These are phyloP conservation scores for Denticeps clupeoides DNA, from an alignment of 2,797 vertebrate species.

Conservation along the genomic window DNA sequence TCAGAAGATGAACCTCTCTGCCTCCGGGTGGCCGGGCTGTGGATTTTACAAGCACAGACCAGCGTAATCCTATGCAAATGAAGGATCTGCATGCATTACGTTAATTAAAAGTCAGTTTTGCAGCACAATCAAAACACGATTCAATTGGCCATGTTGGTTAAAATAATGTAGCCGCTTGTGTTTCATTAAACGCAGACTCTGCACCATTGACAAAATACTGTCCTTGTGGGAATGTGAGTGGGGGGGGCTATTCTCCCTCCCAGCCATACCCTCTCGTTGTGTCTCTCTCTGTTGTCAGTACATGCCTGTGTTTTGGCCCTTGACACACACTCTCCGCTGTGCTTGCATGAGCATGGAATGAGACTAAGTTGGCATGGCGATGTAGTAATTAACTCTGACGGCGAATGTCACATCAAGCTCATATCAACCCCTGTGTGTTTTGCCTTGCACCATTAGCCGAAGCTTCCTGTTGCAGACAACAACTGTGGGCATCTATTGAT, in stretches of 20 bases:
- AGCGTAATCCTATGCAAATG: too few species aligned
- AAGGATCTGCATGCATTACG: too few species aligned
- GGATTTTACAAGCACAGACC: too few species aligned
- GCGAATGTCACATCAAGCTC: slow-evolving; percentile 30
- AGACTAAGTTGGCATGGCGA: slow-evolving; percentile 22
- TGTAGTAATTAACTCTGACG: slow-evolving; percentile 29
- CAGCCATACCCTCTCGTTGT: neutral
- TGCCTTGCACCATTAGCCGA: slow-evolving; percentile 14
- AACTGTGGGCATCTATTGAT: slow-evolving; percentile 13
- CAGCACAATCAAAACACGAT: too few species aligned
- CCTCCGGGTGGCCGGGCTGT: too few species aligned
- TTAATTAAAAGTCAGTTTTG: too few species aligned
- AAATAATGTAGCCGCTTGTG: neutral
- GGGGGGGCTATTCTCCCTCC: neutral
- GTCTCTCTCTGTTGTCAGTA: neutral
- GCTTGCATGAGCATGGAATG: slow-evolving; percentile 21
- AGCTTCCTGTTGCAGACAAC: slow-evolving; percentile 9
- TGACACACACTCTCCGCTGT: slow-evolving; percentile 5
- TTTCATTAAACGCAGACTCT: neutral
- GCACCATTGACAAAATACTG: neutral
- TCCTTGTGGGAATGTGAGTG: neutral
- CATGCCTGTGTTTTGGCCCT: neutral
- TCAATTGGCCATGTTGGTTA: neutral
- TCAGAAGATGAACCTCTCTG: too few species aligned
- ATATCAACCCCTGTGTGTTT: slow-evolving; percentile 14